Evolutionary conservation across 2,113 vertebrate species (phyloP).

Genomic region (Corythornis cristatus): DNA sequence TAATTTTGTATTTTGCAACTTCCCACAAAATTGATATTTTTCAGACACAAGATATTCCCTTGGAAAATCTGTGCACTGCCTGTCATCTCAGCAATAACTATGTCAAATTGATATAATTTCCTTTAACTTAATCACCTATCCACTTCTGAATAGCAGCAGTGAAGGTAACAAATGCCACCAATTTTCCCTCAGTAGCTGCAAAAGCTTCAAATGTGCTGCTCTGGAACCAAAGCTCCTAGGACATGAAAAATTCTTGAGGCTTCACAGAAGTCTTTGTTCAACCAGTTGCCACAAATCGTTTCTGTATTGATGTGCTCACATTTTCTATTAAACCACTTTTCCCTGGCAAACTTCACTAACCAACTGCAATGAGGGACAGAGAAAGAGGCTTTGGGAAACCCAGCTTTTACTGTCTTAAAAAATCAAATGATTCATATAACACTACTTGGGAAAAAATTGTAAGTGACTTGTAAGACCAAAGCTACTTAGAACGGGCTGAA

Average conservation of each 20-base stretch:
- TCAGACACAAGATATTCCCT: background rate
- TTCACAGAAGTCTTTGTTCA: background rate
- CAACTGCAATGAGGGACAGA: fast-evolving
- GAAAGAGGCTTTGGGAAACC: background rate
- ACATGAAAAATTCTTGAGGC: background rate
- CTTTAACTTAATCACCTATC: background rate
- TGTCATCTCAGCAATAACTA: background rate
- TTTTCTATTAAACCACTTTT: conserved; percentile 3
- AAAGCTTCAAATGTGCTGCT: background rate
- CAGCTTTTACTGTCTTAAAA: background rate
- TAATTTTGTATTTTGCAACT: background rate
- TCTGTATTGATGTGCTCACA: background rate
- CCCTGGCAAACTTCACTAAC: background rate
- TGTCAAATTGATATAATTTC: background rate
- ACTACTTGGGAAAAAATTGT: background rate
- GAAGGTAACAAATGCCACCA: background rate
- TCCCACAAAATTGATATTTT: background rate
- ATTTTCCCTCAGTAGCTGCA: background rate
- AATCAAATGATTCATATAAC: background rate
- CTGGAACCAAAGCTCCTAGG: background rate
- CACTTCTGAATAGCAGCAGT: background rate
- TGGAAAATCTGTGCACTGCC: background rate
- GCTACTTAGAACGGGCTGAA: background rate
- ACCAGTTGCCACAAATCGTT: background rate
- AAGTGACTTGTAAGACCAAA: background rate